Conservation (phyloP, 2,797 vertebrate genomes). For the Cetoscarus ocellatus region DNA sequence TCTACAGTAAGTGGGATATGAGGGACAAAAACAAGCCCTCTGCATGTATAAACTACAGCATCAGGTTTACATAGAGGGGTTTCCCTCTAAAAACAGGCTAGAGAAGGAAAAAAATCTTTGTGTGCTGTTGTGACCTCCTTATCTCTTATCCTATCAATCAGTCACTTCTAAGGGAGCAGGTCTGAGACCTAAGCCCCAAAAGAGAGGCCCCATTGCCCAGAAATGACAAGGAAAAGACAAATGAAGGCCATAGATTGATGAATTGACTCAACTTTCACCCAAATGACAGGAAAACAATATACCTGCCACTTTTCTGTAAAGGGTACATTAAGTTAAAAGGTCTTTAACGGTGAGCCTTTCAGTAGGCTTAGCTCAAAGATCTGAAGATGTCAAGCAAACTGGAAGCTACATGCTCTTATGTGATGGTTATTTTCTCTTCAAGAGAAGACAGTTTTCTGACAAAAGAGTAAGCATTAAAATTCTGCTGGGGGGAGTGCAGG, state of each 20-base stretch:
- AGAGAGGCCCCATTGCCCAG: conserved; percentile 39
- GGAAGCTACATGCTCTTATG: background rate
- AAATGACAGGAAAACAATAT: conserved; percentile 22
- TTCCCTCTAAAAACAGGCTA: conserved; percentile 22
- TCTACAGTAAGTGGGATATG: conserved; percentile 52
- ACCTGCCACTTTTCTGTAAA: conserved; percentile 17
- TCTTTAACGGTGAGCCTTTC: conserved; percentile 18
- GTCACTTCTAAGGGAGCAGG: conserved; percentile 47
- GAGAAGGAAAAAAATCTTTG: conserved; percentile 18
- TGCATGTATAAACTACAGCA: conserved; percentile 59
- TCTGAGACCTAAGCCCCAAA: conserved; percentile 26
- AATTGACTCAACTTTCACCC: conserved; percentile 33
- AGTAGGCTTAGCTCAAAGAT: conserved; percentile 11
- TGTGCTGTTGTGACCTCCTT: conserved; percentile 53
- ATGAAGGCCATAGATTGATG: conserved; percentile 26
- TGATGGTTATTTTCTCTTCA: background rate
- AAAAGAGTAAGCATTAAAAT: too few relatives aligned
- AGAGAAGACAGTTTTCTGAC: too few relatives aligned
- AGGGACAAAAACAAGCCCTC: conserved; percentile 57
- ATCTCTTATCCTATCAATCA: conserved; percentile 59
- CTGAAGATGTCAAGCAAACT: background rate
- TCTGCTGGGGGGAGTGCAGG: too few relatives aligned
- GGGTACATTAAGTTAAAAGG: conserved; percentile 3
- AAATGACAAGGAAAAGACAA: conserved; percentile 45
- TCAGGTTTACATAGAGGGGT: conserved; percentile 29